Evolutionary conservation across 2,888 invertebrate genomes (phyloP).

Genomic region (Cecidostiba fungosa): DNA sequence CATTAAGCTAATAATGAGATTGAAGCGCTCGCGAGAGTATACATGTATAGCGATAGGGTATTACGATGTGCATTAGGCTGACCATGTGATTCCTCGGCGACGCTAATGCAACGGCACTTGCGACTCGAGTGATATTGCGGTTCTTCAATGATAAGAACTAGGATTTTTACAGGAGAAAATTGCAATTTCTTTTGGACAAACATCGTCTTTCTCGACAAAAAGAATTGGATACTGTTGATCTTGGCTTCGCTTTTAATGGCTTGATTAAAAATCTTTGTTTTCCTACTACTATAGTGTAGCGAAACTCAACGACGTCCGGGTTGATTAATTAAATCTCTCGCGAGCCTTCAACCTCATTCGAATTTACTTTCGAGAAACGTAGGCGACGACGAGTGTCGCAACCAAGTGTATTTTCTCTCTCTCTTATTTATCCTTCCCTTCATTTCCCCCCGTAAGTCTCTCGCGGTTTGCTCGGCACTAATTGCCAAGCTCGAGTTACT

Average conservation of each 20-base stretch:
- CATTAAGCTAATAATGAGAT: conserved; percentile 47
- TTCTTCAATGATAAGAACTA: neutral
- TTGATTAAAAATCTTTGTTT: neutral
- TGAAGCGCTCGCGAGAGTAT: neutral
- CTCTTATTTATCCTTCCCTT: conserved; percentile 28
- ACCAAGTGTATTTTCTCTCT: conserved; percentile 8
- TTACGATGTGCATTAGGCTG: conserved; percentile 15
- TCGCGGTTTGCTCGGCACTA: conserved; percentile 24
- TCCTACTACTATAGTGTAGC: too few species aligned
- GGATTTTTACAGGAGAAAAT: conserved; percentile 3
- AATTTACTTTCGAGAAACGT: conserved; percentile 1
- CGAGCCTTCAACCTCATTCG: neutral
- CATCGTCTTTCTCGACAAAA: neutral
- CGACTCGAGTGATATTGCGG: neutral
- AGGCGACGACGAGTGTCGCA: neutral
- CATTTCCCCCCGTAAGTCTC: neutral
- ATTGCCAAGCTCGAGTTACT: conserved; percentile 41
- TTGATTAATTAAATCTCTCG: conserved; percentile 36
- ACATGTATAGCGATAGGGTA: neutral
- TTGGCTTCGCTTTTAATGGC: neutral
- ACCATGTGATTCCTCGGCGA: neutral
- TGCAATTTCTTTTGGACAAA: neutral
- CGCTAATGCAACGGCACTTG: neutral
- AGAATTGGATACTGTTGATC: neutral
- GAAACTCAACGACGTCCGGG: neutral